Evolutionary conservation across 2,888 invertebrate species (phyloP).

Genomic region (Cephus rjabovi): DNA sequence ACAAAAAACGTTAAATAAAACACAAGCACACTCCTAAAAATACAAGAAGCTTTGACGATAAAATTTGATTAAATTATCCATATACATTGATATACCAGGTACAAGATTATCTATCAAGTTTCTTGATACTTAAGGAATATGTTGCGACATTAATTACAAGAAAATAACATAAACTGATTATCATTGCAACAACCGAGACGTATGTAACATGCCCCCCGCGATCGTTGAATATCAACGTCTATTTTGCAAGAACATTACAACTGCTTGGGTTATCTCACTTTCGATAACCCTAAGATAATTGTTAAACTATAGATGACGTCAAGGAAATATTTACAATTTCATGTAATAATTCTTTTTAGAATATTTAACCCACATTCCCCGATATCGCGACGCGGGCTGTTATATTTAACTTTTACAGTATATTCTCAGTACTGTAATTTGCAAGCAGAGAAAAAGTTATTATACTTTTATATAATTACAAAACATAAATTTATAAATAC

Average conservation of each 20-base stretch:
- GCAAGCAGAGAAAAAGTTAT: neutral
- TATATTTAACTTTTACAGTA: neutral
- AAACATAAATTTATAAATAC: neutral
- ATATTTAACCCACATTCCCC: neutral
- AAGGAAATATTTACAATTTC: neutral
- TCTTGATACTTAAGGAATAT: neutral
- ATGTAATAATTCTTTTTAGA: neutral
- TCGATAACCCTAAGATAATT: conserved; percentile 19
- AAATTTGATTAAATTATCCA: neutral
- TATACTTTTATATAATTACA: neutral
- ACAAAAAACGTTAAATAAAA: neutral
- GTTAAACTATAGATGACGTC: conserved; percentile 1
- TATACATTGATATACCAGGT: neutral
- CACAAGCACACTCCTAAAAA: neutral
- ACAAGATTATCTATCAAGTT: neutral
- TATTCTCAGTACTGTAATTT: neutral
- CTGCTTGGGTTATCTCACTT: conserved; percentile 1
- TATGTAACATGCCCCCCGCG: neutral
- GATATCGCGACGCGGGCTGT: neutral
- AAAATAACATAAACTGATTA: neutral
- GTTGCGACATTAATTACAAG: neutral
- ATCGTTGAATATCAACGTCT: neutral
- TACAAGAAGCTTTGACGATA: neutral
- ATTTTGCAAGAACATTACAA: conserved; percentile 11
- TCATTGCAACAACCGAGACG: neutral